Base-by-base conservation (phyloP, 2,888 invertebrate genomes). In the Sinopyrophorus schimmeli region DNA sequence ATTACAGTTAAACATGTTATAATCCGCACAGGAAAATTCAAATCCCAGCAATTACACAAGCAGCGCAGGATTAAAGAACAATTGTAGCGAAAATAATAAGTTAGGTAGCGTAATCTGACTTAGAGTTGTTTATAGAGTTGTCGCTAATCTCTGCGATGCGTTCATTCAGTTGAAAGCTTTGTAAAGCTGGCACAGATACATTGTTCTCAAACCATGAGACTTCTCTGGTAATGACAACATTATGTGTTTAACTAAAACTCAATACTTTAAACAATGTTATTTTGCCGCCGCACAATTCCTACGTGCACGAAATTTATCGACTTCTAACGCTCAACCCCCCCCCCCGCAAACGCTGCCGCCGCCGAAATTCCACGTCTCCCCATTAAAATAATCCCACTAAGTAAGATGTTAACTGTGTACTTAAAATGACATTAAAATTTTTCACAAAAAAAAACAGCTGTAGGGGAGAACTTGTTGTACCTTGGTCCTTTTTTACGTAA, bases 61-160 rank as follows among this genome's bases (percentile, higher is more conserved):
- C 46, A 48, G 28, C 35, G 17, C 16, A 16, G 35, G 48, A 42
- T 48, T 48, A 47, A 40, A 35, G 42, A 47, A 52, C 52, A 52
- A 52, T 52, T 42, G 42, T 31, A 52, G 27, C 47, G 47, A 47
- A 52, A 47, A 52, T 52, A 52, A 52, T 43, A 43, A 41, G 47
- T 42, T 41, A 47, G 28, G 41, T 47, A 21, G 39, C 23, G 43
- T 54, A 54, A 51, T 54, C 54, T 53, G 41, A 35, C 48, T 49
- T 37, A 41, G 20, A 28, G 42, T 47, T 44, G 51, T 52, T 51
- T 54, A 54, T 48, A 42, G 31, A 52, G 48, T 52, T 51, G 54
- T 48, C 42, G 34, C 41, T 54, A 54, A 54, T 54, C 54, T 48
- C 48, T 42, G 52, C 46, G 52, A 47, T 47, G 52, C 30, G 47